Conservation (phyloP, 2,113 vertebrate species). For the Salminus brasiliensis region DNA sequence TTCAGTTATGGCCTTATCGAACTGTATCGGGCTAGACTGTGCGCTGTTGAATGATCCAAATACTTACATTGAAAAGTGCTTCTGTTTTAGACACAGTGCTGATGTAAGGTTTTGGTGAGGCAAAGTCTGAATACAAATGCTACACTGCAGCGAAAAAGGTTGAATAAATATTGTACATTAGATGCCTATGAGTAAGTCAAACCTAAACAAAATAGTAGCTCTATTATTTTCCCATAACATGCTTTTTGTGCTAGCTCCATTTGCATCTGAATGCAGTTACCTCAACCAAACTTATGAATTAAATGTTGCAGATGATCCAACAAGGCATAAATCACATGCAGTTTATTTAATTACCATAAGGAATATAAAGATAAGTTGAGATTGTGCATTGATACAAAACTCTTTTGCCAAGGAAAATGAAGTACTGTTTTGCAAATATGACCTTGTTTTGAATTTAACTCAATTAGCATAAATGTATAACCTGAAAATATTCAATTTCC, state of each 20-base stretch:
- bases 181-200: neutral
- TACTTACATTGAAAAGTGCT: neutral
- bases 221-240: constrained; percentile 6
- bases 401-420: neutral
- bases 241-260: neutral
- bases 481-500: neutral
- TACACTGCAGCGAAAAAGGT: neutral
- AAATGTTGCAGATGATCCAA: neutral
- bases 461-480: neutral
- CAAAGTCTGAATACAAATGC: constrained; percentile 15
- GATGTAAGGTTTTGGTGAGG: neutral
- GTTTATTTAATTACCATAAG: neutral
- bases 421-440: neutral
- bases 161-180: constrained; percentile 1
- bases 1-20: constrained; percentile 10
- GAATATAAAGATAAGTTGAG: neutral
- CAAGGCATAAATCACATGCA: neutral
- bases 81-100: neutral
- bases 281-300: neutral
- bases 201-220: constrained; percentile 1
- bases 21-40: neutral
- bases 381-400: neutral
- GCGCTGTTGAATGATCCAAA: neutral
- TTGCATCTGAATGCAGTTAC: constrained; percentile 22
- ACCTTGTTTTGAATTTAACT: neutral